Evolutionary conservation across 2,113 vertebrate genomes (phyloP).

Genomic region (Myocastor coypus): DNA sequence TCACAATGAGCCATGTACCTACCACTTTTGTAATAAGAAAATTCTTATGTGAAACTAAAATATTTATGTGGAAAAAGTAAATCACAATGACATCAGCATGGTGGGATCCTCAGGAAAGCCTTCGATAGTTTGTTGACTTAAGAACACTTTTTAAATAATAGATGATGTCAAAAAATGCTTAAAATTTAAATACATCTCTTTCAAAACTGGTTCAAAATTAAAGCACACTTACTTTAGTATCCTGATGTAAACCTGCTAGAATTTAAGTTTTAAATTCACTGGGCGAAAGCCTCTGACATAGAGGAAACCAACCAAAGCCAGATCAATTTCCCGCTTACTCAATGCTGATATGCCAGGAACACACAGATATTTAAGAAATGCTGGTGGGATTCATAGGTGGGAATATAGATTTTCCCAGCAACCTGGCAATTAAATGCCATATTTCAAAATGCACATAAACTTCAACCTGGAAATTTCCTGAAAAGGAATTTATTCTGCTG

Average conservation of each 20-base stretch:
- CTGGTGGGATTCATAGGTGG: not conserved
- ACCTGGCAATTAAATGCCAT: not conserved
- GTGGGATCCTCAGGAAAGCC: not conserved
- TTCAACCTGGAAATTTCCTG: not conserved
- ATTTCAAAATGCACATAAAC: not conserved
- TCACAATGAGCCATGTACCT: not conserved
- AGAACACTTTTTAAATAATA: not conserved
- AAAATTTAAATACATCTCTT: slow-evolving; percentile 8
- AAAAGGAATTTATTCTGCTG: not conserved
- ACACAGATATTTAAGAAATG: slow-evolving; percentile 20
- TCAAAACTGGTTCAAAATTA: not conserved
- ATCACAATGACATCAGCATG: not conserved
- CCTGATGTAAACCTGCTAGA: not conserved
- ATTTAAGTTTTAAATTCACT: not conserved
- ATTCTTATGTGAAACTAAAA: not conserved
- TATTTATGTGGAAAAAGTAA: not conserved
- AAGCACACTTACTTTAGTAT: not conserved
- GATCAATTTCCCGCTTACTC: not conserved
- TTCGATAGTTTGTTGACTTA: not conserved
- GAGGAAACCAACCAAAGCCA: not conserved
- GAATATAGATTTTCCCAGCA: not conserved
- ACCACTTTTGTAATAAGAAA: not conserved
- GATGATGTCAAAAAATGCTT: not conserved
- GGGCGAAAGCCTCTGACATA: not conserved
- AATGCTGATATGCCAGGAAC: not conserved